A percentile compares a stretch with the other conserved stretches of the same genome.
Evolutionary conservation across 2,113 vertebrate genomes (phyloP).

Genomic region (Dipodomys ordii): DNA sequence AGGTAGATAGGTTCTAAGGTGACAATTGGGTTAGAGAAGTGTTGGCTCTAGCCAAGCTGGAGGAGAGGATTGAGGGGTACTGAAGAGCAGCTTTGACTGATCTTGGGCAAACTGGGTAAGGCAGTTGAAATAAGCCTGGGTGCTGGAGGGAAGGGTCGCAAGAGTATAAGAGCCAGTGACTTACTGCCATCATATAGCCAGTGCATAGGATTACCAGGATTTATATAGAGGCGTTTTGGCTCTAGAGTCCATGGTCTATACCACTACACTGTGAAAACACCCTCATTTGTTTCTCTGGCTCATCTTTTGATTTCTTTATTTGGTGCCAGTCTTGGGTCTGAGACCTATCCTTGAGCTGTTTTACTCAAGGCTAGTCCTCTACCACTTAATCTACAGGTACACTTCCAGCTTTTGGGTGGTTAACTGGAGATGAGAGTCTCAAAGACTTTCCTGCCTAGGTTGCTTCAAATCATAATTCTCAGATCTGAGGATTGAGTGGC

Average conservation of each 20-base stretch:
- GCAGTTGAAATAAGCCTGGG: no score
- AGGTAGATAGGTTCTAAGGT: background rate
- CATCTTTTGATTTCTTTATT: no score
- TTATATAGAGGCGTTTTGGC: background rate
- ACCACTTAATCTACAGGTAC: no score
- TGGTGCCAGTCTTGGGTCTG: no score
- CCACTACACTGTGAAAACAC: background rate
- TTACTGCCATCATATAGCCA: background rate
- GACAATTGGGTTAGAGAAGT: background rate
- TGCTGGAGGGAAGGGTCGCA: background rate
- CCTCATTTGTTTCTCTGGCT: background rate
- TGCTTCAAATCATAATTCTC: no score
- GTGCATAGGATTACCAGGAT: background rate
- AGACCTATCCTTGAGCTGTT: no score
- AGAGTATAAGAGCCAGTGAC: background rate
- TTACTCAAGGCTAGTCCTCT: no score
- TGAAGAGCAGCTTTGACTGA: background rate
- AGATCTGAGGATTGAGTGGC: no score
- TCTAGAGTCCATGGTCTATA: background rate
- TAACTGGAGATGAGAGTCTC: no score
- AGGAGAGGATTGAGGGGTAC: background rate
- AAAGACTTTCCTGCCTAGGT: no score
- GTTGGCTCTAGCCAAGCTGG: background rate
- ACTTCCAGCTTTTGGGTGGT: no score
- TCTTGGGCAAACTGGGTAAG: background rate